These are phyloP conservation scores for Ctenosaura bakeri DNA, from an alignment of 2,797 vertebrate genomes.

Conservation along the genomic window DNA sequence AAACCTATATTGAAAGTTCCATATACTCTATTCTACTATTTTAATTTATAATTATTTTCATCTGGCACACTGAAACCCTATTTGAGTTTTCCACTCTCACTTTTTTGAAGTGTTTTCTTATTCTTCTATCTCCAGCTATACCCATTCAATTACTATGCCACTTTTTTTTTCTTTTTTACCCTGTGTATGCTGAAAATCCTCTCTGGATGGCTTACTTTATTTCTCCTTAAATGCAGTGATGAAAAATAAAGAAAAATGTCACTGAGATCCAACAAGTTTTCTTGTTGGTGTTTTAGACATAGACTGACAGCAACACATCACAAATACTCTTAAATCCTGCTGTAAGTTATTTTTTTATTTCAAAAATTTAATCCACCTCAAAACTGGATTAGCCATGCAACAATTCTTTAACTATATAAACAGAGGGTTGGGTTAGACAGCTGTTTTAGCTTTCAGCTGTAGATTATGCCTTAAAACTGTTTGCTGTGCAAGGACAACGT, in stretches of 20 bases:
- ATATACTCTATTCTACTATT: background rate
- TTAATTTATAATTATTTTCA: background rate
- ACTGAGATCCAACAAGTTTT: background rate
- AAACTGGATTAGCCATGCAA: background rate
- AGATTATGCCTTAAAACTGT: background rate
- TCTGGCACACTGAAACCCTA: background rate
- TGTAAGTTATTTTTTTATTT: background rate
- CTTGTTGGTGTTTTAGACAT: background rate
- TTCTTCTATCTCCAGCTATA: background rate
- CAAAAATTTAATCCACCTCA: constrained; percentile 25
- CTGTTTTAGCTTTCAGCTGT: constrained; percentile 20
- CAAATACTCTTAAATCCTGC: background rate
- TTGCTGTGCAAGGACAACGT: constrained; percentile 8
- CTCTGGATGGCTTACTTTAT: background rate
- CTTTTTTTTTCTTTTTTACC: background rate
- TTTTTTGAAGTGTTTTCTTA: background rate
- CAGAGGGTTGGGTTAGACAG: constrained; percentile 35
- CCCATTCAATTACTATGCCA: background rate
- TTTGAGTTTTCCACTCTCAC: background rate
- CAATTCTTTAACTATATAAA: constrained; percentile 45
- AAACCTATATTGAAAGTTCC: background rate
- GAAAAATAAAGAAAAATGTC: background rate
- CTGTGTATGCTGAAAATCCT: background rate
- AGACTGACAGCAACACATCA: background rate
- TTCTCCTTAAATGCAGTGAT: background rate